Evolutionary conservation across 2,888 invertebrate species (phyloP).

Genomic region (Troilus luridus): DNA sequence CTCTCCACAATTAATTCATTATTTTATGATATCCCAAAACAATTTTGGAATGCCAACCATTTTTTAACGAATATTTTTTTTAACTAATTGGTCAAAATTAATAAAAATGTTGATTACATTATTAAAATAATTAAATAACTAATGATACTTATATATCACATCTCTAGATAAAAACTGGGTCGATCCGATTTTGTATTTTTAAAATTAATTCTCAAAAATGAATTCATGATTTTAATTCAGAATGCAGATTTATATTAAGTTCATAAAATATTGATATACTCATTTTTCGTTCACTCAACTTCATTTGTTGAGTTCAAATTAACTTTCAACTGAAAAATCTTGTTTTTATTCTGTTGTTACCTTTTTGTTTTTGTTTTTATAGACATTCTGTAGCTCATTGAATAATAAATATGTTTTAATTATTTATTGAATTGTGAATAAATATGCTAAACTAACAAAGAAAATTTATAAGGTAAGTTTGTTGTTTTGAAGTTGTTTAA

Average conservation of each 20-base stretch:
- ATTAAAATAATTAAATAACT: too few species aligned
- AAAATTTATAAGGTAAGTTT: constrained; percentile 15
- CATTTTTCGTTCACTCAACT: not conserved
- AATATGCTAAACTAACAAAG: not conserved
- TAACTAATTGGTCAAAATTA: too few species aligned
- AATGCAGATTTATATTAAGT: not conserved
- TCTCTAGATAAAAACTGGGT: too few species aligned
- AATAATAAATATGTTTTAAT: not conserved
- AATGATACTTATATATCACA: too few species aligned
- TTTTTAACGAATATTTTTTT: too few species aligned
- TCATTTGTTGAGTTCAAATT: not conserved
- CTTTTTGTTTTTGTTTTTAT: not conserved
- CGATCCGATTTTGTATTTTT: too few species aligned
- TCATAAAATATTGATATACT: not conserved
- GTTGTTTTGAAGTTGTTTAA: constrained; percentile 3
- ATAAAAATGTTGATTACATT: too few species aligned
- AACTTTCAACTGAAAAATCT: not conserved
- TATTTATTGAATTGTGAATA: not conserved
- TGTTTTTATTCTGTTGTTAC: not conserved
- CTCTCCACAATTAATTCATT: not conserved
- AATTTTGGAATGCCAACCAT: too few species aligned
- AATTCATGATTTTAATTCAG: not conserved
- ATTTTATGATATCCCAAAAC: not conserved
- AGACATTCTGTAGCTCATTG: not conserved
- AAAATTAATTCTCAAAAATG: not conserved